Evolutionary conservation across 2,888 invertebrate genomes (phyloP), one percentile per base, ranked within the genome.

Genomic region (Pseudococcus jackbeardsleyi): DNA sequence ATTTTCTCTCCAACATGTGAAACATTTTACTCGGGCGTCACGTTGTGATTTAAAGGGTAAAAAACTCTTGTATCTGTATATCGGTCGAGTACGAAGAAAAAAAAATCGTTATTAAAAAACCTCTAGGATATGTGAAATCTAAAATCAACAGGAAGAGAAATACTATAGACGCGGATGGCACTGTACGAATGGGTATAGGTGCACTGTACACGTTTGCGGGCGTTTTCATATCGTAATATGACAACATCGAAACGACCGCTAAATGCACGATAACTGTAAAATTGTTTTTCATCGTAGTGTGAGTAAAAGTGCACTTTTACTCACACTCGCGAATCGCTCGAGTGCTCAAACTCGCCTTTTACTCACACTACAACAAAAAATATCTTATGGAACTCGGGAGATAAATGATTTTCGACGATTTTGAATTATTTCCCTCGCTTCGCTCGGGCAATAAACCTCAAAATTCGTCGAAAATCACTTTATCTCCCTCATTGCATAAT

Each of bases 141-240:
- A 82, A 82, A 82, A 46, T 82, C 79, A 82, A 82, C 79, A 46
- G 79, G 46, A 82, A 82, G 17, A 42, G 72, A 72, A 72, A 72
- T 72, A 72, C 22, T 33, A 9, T 22, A 22, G 64, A 64, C 22
- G 11, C 11, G 22, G 59, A 64, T 64, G 8, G 9, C 22, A 64
- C 50, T 54, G 6, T n/a, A 54, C 54, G 42, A 50, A 50, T 50
- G 15, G 15, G 4, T 50, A 15, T 50, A 50, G 48, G 15, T 50
- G 5, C 48, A 11, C 4, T 15, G 1, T 72, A 33, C 33, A 42
- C n/a, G 42, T 39, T 39, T 4, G 77, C 42, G 39, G 4, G 22
- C 7, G 17, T 82, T 82, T 82, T 82, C 19, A 82, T 82, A 82
- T 46, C 46, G 22, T 46, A 17, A 42, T 46, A 82, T 46, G 46